These are phyloP conservation scores for Bombyx mandarina DNA, from an alignment of 1,140 invertebrate species.

Conservation along the genomic window DNA sequence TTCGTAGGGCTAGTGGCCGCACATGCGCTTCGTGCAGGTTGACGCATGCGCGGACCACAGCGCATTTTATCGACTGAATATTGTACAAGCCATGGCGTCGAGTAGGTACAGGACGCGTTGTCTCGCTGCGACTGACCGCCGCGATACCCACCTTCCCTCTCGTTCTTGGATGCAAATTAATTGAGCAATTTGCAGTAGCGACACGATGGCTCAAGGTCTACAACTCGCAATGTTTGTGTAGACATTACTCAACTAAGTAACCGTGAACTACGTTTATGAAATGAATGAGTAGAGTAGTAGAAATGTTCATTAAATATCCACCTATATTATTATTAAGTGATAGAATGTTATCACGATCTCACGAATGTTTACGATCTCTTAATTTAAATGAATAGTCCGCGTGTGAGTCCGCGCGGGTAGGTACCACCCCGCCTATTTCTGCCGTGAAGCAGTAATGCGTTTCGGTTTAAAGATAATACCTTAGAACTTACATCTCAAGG, in stretches of 20 bases:
- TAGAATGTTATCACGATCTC: not conserved
- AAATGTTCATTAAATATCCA: no score
- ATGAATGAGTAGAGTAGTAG: no score
- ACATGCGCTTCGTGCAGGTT: constrained; percentile 29
- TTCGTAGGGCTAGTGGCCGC: constrained; percentile 19
- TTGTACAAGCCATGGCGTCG: constrained; percentile 31
- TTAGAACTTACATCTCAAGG: no score
- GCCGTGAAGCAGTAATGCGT: no score
- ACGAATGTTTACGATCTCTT: no score
- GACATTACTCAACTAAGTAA: no score
- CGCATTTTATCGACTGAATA: constrained; percentile 42
- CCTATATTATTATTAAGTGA: not conserved
- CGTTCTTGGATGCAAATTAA: constrained; percentile 18
- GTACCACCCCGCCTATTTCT: no score
- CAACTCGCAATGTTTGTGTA: constrained; percentile 5
- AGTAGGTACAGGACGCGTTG: constrained; percentile 43
- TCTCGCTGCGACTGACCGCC: constrained; percentile 24
- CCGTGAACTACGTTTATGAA: no score
- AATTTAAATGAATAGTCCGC: no score
- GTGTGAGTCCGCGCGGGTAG: no score
- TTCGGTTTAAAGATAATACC: no score
- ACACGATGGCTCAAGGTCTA: constrained; percentile 14
- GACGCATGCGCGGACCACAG: constrained; percentile 29
- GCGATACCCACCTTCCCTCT: constrained; percentile 11
- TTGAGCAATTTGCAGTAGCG: constrained; percentile 19